Evolutionary conservation across 1,140 invertebrate genomes (phyloP), one percentile per base, ranked within the genome.

Genomic region (Sipha flava): DNA sequence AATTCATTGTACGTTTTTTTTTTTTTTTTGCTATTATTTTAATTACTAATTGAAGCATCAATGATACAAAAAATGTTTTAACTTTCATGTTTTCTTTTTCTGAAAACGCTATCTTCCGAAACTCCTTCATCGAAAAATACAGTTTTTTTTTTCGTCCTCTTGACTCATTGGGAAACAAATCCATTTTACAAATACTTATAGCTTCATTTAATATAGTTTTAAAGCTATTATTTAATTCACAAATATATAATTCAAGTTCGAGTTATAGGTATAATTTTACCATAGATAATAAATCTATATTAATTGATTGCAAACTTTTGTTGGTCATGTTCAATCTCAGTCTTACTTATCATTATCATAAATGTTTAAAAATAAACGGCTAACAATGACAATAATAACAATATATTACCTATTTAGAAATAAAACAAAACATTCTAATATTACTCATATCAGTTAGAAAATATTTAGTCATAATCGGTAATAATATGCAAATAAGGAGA

Each of bases 291-390:
- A 45, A 68, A 45, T 68, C 64, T 23, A 68, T 68, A 68, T 68
- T 26, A 21, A 64, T n/a, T 5, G 9, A 21, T 64, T 64, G 62
- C 10, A 64, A 18, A 40, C 79, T 83, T 83, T 34, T 83, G 70
- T 23, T 57, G 26, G 26, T 31, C 54, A 57, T 57, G 26, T 57
- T 57, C 3, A 57, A 29, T 57, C 54, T 57, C n/a, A n/a, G n/a
- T n/a, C n/a, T n/a, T n/a, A n/a, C n/a, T n/a, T n/a, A n/a, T n/a
- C n/a, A n/a, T n/a, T n/a, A n/a, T n/a, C n/a, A n/a, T n/a, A n/a
- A n/a, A n/a, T n/a, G n/a, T n/a, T n/a, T n/a, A n/a, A n/a, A n/a
- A n/a, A n/a, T n/a, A n/a, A n/a, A n/a, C n/a, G n/a, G n/a, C n/a
- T n/a, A n/a, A n/a, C n/a, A n/a, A n/a, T n/a, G n/a, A n/a, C n/a